phyloP scores from a whole-genome alignment of 1,140 invertebrate genomes.

The Holotrichia oblita region DNA sequence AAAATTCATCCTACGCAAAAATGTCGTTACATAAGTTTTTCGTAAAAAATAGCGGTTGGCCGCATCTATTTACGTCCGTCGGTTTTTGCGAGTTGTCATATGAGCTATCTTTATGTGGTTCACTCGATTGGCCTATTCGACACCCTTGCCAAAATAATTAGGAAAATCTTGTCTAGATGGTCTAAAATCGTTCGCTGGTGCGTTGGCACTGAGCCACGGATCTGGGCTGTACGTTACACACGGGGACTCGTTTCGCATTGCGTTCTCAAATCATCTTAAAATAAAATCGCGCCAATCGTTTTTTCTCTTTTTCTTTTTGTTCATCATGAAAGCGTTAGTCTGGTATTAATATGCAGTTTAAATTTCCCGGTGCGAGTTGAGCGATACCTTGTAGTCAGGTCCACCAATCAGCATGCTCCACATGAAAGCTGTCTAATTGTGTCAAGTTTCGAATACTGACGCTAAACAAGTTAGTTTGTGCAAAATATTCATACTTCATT shows the following conservation, averaged over 20 bases:
- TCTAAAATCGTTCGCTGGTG: constrained; percentile 77
- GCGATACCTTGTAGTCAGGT: neutral
- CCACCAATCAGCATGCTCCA: constrained; percentile 65
- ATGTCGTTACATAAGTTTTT: constrained; percentile 41
- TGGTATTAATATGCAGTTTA: constrained; percentile 3
- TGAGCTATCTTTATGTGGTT: constrained; percentile 43
- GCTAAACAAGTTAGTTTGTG: neutral
- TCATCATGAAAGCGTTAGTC: neutral
- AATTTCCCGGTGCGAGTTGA: constrained; percentile 3
- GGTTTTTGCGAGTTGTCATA: constrained; percentile 38
- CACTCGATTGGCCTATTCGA: constrained; percentile 54
- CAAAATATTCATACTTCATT: neutral
- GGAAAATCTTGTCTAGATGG: constrained; percentile 70
- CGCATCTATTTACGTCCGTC: constrained; percentile 37
- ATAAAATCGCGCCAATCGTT: constrained; percentile 17
- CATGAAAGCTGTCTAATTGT: constrained; percentile 57
- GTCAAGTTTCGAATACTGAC: constrained; percentile 32
- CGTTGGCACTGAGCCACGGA: constrained; percentile 65
- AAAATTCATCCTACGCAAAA: constrained; percentile 20
- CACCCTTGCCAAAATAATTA: constrained; percentile 79
- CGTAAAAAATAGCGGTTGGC: constrained; percentile 21
- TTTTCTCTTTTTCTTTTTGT: constrained; percentile 24
- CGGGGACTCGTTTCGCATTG: neutral
- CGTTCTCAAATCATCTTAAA: constrained; percentile 12
- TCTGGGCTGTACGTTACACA: constrained; percentile 50